Conservation (phyloP, 64 coral and sea anemone genomes). For the Astreopora myriophthalma region DNA sequence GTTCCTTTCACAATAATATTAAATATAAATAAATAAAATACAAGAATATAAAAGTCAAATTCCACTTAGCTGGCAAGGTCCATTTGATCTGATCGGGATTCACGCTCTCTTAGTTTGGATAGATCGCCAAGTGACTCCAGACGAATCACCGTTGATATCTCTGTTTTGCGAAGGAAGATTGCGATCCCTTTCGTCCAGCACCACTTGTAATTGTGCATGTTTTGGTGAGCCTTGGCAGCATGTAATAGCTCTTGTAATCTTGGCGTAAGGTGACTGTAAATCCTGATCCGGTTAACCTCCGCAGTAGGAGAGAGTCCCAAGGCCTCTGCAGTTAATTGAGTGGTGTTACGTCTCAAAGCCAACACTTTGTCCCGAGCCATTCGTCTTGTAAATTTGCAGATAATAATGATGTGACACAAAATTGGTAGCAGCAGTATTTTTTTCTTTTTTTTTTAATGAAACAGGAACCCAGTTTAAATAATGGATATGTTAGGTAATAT, state of each 20-base stretch:
- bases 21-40: too few relatives aligned
- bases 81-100: background rate
- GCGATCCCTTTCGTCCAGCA: conserved; percentile 49
- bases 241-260: conserved; percentile 39
- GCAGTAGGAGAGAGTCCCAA: conserved; percentile 3
- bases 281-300: background rate
- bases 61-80: background rate
- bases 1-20: too few relatives aligned
- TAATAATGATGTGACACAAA: too few relatives aligned
- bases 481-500: too few relatives aligned
- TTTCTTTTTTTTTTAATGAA: too few relatives aligned
- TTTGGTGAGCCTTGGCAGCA: conserved; percentile 25
- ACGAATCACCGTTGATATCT: background rate
- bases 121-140: conserved; percentile 30
- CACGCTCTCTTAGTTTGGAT: background rate
- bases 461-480: too few relatives aligned
- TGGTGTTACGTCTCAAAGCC: background rate
- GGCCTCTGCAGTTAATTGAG: conserved; percentile 7
- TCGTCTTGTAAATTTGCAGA: conserved; percentile 46
- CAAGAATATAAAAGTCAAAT: background rate
- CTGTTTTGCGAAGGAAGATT: conserved; percentile 26
- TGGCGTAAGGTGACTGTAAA: conserved; percentile 16
- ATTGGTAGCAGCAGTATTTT: too few relatives aligned
- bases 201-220: conserved; percentile 9
- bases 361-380: background rate